Percentiles rank a stretch among this genome's conserved stretches.
These are phyloP conservation scores for Nomada fabriciana DNA, from an alignment of 2,888 invertebrate genomes.

Conservation along the genomic window DNA sequence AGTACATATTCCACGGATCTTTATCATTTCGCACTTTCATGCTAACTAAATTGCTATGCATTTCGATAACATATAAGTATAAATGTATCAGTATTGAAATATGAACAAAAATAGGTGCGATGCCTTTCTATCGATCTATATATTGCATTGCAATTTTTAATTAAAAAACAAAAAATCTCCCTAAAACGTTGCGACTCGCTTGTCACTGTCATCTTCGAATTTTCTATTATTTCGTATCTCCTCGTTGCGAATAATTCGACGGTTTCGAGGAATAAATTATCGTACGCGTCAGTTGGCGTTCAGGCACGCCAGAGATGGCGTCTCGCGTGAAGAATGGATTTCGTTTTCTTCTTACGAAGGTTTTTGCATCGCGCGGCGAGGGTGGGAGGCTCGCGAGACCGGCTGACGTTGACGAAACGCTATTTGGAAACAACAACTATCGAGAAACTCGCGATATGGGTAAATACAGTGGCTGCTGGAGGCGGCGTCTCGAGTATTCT, in stretches of 20 bases:
- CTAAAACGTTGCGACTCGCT: no score
- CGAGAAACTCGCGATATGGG: slow-evolving; percentile 75
- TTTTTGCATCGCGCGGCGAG: slow-evolving; percentile 55
- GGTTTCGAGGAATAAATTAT: slow-evolving; percentile 56
- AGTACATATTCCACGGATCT: neutral
- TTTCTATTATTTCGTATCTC: no score
- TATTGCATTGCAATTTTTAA: no score
- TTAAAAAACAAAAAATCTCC: no score
- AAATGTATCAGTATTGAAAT: neutral
- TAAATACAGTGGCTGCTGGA: slow-evolving; percentile 72
- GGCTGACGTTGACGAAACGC: slow-evolving; percentile 77
- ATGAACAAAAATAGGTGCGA: no score
- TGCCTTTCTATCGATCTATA: no score
- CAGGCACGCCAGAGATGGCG: slow-evolving; percentile 52
- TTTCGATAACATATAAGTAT: neutral
- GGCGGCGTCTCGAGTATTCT: slow-evolving; percentile 68
- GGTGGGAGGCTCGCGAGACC: slow-evolving; percentile 50
- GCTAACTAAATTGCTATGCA: slow-evolving; percentile 2
- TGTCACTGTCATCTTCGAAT: no score
- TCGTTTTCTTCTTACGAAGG: slow-evolving; percentile 55
- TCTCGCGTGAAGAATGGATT: slow-evolving; percentile 66
- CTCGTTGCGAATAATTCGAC: slow-evolving; percentile 29
- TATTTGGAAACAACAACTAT: slow-evolving; percentile 76
- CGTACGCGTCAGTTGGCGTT: slow-evolving; percentile 47
- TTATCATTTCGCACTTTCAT: slow-evolving; percentile 1